Evolutionary conservation across 1,140 invertebrate species (phyloP).

Genomic region (Galleria mellonella): DNA sequence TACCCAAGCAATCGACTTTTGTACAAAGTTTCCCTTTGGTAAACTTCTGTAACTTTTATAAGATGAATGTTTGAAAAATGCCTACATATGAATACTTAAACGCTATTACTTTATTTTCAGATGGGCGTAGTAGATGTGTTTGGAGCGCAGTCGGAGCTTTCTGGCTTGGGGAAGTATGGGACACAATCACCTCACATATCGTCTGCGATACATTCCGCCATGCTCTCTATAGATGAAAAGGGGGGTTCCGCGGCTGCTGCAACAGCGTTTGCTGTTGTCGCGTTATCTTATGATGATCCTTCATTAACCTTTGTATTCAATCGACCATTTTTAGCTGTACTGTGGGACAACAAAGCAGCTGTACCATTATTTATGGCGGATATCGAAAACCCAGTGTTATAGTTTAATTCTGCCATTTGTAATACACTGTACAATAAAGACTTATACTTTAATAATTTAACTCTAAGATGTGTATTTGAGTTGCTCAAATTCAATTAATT

Average conservation of each 20-base stretch:
- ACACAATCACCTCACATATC: conserved; percentile 67
- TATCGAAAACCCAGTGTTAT: conserved; percentile 44
- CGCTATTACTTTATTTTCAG: conserved; percentile 72
- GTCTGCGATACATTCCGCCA: conserved; percentile 80
- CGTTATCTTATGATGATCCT: conserved; percentile 74
- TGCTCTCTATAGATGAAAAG: conserved; percentile 82
- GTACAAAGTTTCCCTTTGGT: no score
- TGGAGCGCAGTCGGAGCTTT: conserved; percentile 73
- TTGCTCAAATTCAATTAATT: no score
- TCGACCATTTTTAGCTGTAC: conserved; percentile 78
- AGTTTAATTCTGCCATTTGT: background rate
- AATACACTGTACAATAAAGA: no score
- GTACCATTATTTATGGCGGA: conserved; percentile 64
- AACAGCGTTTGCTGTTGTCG: conserved; percentile 76
- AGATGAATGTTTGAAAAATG: no score
- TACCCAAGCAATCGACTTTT: no score
- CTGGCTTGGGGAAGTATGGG: conserved; percentile 40
- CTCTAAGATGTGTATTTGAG: no score
- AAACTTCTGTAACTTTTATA: no score
- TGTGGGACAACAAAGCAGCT: conserved; percentile 50
- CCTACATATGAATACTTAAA: background rate
- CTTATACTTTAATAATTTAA: no score
- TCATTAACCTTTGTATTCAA: conserved; percentile 74
- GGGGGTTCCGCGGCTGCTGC: conserved; percentile 82
- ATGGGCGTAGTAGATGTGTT: conserved; percentile 81